Conservation (phyloP, 2,113 vertebrate species). For the Clarias macrocephalus region DNA sequence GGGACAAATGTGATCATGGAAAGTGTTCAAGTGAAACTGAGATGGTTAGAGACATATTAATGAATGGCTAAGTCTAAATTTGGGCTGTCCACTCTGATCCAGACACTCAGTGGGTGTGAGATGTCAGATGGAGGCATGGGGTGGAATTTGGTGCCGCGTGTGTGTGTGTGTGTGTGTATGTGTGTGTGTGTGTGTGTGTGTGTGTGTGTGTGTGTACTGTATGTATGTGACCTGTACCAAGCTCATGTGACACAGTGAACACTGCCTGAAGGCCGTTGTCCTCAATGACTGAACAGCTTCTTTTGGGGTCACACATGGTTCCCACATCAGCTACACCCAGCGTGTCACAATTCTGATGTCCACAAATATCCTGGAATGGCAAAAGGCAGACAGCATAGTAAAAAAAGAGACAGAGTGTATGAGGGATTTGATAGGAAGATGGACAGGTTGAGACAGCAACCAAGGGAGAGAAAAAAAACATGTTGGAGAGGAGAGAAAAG, state of each 20-base stretch:
- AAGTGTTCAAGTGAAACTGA: constrained; percentile 44
- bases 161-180: not conserved
- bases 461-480: constrained; percentile 17
- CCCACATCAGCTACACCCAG: constrained; percentile 90
- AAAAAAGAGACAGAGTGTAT: constrained; percentile 12
- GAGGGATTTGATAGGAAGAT: not conserved
- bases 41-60: constrained; percentile 41
- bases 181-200: not conserved
- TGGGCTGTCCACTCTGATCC: constrained; percentile 42
- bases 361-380: constrained; percentile 85
- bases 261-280: constrained; percentile 92
- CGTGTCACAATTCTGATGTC: constrained; percentile 87
- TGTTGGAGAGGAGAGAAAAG: constrained; percentile 8
- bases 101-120: constrained; percentile 41
- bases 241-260: constrained; percentile 91
- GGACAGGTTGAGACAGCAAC: constrained; percentile 8
- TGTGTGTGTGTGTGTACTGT: not conserved
- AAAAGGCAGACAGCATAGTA: constrained; percentile 13
- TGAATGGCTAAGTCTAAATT: constrained; percentile 49
- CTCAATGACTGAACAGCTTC: constrained; percentile 93
- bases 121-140: constrained; percentile 33
- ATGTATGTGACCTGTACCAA: constrained; percentile 72
- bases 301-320: constrained; percentile 92
- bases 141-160: constrained; percentile 33
- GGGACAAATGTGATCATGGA: constrained; percentile 34